phyloP scores from a whole-genome alignment of 1,140 invertebrate species.

The Ips typographus region DNA sequence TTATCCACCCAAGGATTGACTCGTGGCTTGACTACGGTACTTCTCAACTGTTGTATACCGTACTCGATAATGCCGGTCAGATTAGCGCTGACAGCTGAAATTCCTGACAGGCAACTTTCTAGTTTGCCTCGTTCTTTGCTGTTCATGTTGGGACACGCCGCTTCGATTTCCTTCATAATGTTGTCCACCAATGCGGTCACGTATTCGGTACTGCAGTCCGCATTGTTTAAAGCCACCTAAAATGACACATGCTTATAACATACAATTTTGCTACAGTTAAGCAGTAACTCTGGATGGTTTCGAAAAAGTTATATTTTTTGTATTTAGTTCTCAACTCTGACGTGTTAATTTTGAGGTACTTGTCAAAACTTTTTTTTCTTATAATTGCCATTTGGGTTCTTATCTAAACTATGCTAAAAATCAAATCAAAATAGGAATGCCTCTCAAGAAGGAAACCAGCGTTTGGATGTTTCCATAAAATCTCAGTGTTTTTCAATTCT shows the following conservation, averaged over 20 bases:
- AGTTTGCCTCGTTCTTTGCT: slow-evolving; percentile 69
- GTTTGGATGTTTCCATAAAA: no score
- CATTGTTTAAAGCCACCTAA: slow-evolving; percentile 88
- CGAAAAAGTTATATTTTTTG: not conserved
- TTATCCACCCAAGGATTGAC: slow-evolving; percentile 84
- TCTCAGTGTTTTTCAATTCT: no score
- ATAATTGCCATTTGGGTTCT: no score
- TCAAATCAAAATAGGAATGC: no score
- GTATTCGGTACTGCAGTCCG: slow-evolving; percentile 90
- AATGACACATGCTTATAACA: not conserved
- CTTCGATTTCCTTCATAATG: slow-evolving; percentile 70
- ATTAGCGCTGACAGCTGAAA: slow-evolving; percentile 72
- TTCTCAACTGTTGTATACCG: slow-evolving; percentile 81
- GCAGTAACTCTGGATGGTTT: no score
- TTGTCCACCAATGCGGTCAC: slow-evolving; percentile 76
- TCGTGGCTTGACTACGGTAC: slow-evolving; percentile 82
- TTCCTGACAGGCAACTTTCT: slow-evolving; percentile 73
- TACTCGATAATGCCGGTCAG: slow-evolving; percentile 80
- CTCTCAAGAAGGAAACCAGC: no score
- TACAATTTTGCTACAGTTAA: no score
- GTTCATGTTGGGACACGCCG: slow-evolving; percentile 63
- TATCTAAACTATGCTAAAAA: no score
- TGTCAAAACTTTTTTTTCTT: no score
- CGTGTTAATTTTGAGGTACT: not conserved
- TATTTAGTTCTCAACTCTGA: not conserved